These are phyloP conservation scores for Brassicogethes aeneus DNA, from an alignment of 2,888 invertebrate genomes.

Conservation along the genomic window DNA sequence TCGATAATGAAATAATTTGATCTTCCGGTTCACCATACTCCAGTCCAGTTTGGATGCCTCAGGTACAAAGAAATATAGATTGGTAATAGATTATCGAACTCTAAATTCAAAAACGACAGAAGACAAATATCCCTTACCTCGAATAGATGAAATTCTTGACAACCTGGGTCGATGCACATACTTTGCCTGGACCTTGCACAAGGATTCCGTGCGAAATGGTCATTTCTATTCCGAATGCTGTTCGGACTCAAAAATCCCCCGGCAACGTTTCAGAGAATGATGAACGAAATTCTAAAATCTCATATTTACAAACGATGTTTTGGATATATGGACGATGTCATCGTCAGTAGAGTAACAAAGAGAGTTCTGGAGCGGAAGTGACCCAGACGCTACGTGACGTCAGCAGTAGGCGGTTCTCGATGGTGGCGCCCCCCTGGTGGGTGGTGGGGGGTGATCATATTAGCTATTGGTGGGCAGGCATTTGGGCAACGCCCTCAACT, in stretches of 20 bases:
- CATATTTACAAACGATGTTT: not conserved
- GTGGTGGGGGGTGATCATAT: too few species aligned
- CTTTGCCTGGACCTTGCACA: slow-evolving; percentile 16
- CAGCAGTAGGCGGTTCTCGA: too few species aligned
- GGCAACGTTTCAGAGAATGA: slow-evolving; percentile 17
- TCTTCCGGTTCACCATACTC: slow-evolving; percentile 7
- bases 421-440: too few species aligned
- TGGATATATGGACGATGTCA: not conserved
- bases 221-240: slow-evolving; percentile 17
- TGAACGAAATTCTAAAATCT: slow-evolving; percentile 14
- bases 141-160: slow-evolving; percentile 21
- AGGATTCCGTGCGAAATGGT: slow-evolving; percentile 18
- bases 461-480: too few species aligned
- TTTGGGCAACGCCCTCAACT: too few species aligned
- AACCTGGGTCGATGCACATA: slow-evolving; percentile 17
- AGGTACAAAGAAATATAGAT: slow-evolving; percentile 8
- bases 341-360: too few species aligned
- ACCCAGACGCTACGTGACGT: too few species aligned
- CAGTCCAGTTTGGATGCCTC: slow-evolving; percentile 6
- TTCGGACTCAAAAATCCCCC: slow-evolving; percentile 20
- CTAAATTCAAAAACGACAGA: too few species aligned
- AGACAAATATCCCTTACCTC: too few species aligned
- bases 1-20: too few species aligned
- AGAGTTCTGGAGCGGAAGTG: too few species aligned
- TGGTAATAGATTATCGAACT: too few species aligned